Evolutionary conservation across 2,888 invertebrate species (phyloP), one percentile per base, ranked within the genome.

Genomic region (Philhelius pedissequus): DNA sequence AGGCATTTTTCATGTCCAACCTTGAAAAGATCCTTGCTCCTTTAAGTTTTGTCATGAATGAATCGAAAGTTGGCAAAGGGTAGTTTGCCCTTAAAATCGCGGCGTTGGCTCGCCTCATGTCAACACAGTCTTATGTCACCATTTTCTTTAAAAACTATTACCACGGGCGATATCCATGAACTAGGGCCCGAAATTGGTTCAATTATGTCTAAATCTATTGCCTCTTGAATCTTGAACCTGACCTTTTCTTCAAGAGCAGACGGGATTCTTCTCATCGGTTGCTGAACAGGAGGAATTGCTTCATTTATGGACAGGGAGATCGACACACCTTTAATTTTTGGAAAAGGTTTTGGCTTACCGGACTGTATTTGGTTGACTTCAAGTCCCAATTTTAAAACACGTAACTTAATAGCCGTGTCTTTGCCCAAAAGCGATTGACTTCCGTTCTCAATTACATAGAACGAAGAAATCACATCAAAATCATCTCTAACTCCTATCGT

Each of bases 201-300:
- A n/a, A n/a, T n/a, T n/a, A n/a, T n/a, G n/a, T n/a, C n/a, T n/a
- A n/a, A n/a, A n/a, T n/a, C n/a, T n/a, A n/a, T n/a, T n/a, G n/a
- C n/a, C n/a, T n/a, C n/a, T n/a, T n/a, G n/a, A n/a, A n/a, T n/a
- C n/a, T n/a, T n/a, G n/a, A n/a, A n/a, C n/a, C n/a, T n/a, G 18
- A 86, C 86, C 54, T 62, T 69, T 56, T 69, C 83, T 50, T 87
- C 86, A 27, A 91, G 64, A 13, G 89, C 88, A 70, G 89, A 87
- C 20, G 90, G 90, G 40, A 89, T 86, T 54, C 89, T 86, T 40
- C n/a, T n/a, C n/a, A n/a, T n/a, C n/a, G n/a, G n/a, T n/a, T n/a
- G 89, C 25, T 81, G 78, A 30, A 89, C 87, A 30, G 90, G 89
- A 32, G 84, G 87, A 6, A 87, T 69, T n/a, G 86, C 48, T 22